Base-by-base conservation (phyloP, 2,113 vertebrate genomes). In the Sporophila hypoxantha region DNA sequence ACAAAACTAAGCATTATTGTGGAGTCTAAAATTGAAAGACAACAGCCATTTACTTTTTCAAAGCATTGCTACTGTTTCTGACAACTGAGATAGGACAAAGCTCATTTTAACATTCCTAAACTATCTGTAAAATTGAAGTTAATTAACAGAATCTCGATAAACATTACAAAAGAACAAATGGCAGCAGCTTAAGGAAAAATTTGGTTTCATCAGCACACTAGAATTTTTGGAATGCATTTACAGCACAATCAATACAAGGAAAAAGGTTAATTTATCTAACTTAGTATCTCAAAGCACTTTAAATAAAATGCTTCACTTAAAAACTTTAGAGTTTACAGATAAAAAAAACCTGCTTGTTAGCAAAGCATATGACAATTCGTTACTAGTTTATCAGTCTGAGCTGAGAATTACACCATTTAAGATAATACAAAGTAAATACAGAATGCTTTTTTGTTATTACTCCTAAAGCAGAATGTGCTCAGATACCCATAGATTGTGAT, bases 201-300 rank as follows among this genome's bases (percentile, higher is more conserved):
- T 55, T 71, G 13, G 14, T 76, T 94, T 92, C 60, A 69, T 66
- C 52, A 67, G 14, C 22, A 22, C n/a, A 46, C 30, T 69, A 91
- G 26, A 85, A 76, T 73, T 44, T 89, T 89, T 82, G 64, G 75
- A 87, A 89, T 92, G 47, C 18, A 61, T 89, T 92, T 74, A 34
- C 19, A 75, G 57, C 30, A 55, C 22, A 74, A 77, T 42, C 32
- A 67, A 74, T 53, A 19, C 17, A 61, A 79, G 13, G 10, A 69
- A 81, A 75, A 79, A 73, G 2, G 17, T 66, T 46, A 57, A 67
- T 77, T 66, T 83, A 62, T 70, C 42, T 85, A 42, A 73, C 25
- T 76, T 46, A 34, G 2, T 69, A 80, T 74, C n/a, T 55, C 18
- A 66, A 76, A 69, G 4, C 8, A 67, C n/a, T 90, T 80, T 34